phyloP scores from a whole-genome alignment of 64 coral and sea anemone genomes.

The Catalaphyllia jardinei region DNA sequence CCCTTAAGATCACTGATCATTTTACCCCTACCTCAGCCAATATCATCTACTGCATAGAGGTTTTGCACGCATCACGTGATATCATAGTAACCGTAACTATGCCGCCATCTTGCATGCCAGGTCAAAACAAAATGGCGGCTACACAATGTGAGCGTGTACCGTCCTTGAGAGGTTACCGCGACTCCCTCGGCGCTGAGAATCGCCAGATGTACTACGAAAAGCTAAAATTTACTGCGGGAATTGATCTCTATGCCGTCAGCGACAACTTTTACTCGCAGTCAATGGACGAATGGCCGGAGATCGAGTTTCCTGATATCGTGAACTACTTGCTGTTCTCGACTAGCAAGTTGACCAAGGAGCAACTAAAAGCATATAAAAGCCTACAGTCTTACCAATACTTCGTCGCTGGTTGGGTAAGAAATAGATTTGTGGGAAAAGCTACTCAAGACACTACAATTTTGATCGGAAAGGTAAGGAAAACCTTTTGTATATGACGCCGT shows the following conservation, averaged over 20 bases:
- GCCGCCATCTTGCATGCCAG: conserved; percentile 44
- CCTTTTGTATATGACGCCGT: too few relatives aligned
- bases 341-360: too few relatives aligned
- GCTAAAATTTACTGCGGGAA: conserved; percentile 25
- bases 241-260: conserved; percentile 56
- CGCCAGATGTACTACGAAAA: conserved; percentile 10
- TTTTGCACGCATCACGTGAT: too few relatives aligned
- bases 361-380: too few relatives aligned
- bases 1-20: too few relatives aligned
- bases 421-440: too few relatives aligned
- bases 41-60: too few relatives aligned
- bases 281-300: conserved; percentile 48
- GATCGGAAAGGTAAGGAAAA: too few relatives aligned
- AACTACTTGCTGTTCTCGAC: conserved; percentile 47
- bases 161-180: conserved; percentile 30
- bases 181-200: conserved; percentile 40
- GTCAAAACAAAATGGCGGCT: conserved; percentile 46
- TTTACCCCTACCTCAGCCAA: too few relatives aligned
- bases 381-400: too few relatives aligned
- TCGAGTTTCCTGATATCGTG: conserved; percentile 72
- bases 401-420: too few relatives aligned
- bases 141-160: conserved; percentile 14
- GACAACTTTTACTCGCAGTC: conserved; percentile 43
- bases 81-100: conserved; percentile 69
- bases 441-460: too few relatives aligned